These are phyloP conservation scores for Thereva unica DNA, from an alignment of 2,888 invertebrate genomes.

Conservation along the genomic window DNA sequence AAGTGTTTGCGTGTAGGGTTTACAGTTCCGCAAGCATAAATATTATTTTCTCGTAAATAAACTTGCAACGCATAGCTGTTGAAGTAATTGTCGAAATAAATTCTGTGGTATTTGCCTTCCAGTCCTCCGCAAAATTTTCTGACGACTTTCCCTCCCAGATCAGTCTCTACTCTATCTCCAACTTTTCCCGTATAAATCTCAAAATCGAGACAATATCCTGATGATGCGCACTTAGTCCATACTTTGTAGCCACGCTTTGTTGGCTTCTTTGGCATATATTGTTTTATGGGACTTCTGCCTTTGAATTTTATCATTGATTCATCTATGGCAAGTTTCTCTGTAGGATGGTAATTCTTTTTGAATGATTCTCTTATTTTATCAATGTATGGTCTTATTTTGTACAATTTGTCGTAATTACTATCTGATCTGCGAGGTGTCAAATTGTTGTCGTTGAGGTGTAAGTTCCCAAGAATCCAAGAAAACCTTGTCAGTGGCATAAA, in stretches of 20 bases:
- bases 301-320: slow-evolving; percentile 12
- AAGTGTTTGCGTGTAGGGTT: not conserved
- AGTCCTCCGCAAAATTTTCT: not conserved
- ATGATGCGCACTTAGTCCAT: not conserved
- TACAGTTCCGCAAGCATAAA: too few relatives aligned
- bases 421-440: not conserved
- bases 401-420: not conserved
- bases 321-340: not conserved
- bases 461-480: not conserved
- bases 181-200: slow-evolving; percentile 8
- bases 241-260: slow-evolving; percentile 15
- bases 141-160: slow-evolving; percentile 1
- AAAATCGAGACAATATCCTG: slow-evolving; percentile 7
- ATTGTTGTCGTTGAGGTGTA: slow-evolving; percentile 12
- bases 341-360: not conserved
- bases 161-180: not conserved
- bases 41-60: not conserved
- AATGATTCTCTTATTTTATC: not conserved
- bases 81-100: not conserved
- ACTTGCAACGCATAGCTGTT: not conserved
- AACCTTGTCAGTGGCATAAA: slow-evolving; percentile 8
- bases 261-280: slow-evolving; percentile 10
- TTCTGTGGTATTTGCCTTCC: not conserved
- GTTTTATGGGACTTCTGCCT: not conserved
- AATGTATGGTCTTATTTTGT: not conserved